Base-by-base conservation (phyloP, 2,113 vertebrate genomes). In the Carettochelys insculpta region DNA sequence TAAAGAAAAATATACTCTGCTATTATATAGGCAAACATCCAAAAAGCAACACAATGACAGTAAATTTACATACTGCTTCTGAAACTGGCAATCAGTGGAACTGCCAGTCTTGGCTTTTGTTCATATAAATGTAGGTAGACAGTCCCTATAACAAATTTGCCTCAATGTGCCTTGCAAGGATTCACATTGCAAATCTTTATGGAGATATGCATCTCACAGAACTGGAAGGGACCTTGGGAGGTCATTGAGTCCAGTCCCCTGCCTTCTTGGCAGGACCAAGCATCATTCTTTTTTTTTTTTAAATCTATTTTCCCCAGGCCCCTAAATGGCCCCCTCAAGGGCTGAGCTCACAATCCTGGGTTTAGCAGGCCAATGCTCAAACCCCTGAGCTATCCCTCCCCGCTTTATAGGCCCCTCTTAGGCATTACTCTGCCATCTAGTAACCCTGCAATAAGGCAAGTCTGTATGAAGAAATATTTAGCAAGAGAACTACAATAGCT, bases 91-190 rank as follows among this genome's bases (percentile, higher is more conserved):
- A 96, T 53, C 92, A 94, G 96, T 79, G 92, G 38, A 96, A 91
- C 95, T 95, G 92, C 96, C 94, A 95, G 90, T 88, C 93, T 90
- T 93, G 76, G 92, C 94, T 96, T 95, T 95, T 95, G 96, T 94
- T 94, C 95, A 56, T 75, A 83, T 92, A 96, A 96, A 96, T 95
- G 95, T 95, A 94, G 92, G 89, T 95, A 92, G 94, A 91, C 91
- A 96, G 96, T 96, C 95, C 94, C 92, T 94, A 86, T 95, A 92
- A 96, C 95, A 94, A 96, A 96, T 88, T 95, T 94, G 94, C 90
- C 93, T 94, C 94, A 85, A 20, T 51, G 92, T 93, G 79, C 89
- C 92, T 90, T 83, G 88, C 82, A 92, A 90, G 90, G 92, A 92
- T 95, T 96, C 87, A 53, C 51, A 85, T 79, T 94, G 88, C 89